These are phyloP conservation scores for Myopa tessellatipennis DNA, from an alignment of 2,888 invertebrate species.

Conservation along the genomic window DNA sequence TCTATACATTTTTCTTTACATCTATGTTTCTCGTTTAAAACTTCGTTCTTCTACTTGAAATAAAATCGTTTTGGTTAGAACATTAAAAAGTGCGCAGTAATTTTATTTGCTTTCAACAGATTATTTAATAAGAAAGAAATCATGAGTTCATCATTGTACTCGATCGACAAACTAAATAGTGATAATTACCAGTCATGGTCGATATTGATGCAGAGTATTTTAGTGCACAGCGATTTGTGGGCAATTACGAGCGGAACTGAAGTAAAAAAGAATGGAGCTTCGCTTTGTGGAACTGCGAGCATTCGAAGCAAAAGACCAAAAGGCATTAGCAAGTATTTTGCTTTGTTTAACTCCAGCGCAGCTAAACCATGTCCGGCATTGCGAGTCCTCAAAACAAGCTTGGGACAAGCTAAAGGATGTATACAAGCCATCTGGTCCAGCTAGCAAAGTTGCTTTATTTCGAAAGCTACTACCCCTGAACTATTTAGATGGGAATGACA, in stretches of 20 bases:
- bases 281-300: not conserved
- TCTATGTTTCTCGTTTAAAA: too few species aligned
- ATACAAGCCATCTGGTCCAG: constrained; percentile 6
- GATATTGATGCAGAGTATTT: not conserved
- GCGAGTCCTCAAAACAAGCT: not conserved
- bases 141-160: not conserved
- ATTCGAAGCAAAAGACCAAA: not conserved
- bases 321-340: constrained; percentile 2
- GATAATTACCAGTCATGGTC: constrained; percentile 19
- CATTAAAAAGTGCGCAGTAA: too few species aligned
- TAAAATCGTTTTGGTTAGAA: too few species aligned
- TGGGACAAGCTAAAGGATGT: constrained; percentile 5
- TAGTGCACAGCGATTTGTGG: constrained; percentile 18
- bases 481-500: not conserved
- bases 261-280: not conserved
- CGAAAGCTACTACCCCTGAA: not conserved
- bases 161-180: constrained; percentile 15
- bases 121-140: too few species aligned
- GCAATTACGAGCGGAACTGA: constrained; percentile 7
- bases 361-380: constrained; percentile 18
- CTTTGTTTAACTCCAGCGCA: constrained; percentile 15
- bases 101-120: too few species aligned
- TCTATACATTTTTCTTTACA: too few species aligned
- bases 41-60: too few species aligned
- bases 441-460: constrained; percentile 2